Base-by-base conservation (phyloP, 2,113 vertebrate species). In the Saccopteryx bilineata region DNA sequence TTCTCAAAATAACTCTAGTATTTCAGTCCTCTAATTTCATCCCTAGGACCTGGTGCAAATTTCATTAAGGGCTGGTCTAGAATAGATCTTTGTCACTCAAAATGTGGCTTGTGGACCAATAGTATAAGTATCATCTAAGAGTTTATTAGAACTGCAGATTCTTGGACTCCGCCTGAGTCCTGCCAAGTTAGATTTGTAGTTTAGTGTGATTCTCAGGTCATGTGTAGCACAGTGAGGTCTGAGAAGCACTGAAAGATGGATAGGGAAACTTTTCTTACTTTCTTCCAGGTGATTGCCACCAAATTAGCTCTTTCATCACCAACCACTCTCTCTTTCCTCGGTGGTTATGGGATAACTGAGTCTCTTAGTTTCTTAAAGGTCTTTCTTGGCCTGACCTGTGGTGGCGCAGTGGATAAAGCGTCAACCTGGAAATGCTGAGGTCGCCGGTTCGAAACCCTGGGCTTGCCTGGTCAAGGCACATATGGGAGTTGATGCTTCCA, bases 61-160 rank as follows among this genome's bases (percentile, higher is more conserved):
- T 79, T 65, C 48, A 71, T 71, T 78, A 2, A 18, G 23, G 52
- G 5, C 18, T 74, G 12, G 6, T 83, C 31, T 87, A 79, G 52
- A 90, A n/a, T 81, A 86, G 46, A 87, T 74, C 66, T 82, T 89
- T 61, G 12, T 17, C 21, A 31, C 33, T 92, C 15, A n/a, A 84
- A 76, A 69, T 39, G 33, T 39, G 17, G 10, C 50, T 87, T 5
- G 0, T 91, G 18, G 23, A 50, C 15, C 56, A 79, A 14, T 31
- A 3, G 1, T 82, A 65, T 24, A 18, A 31, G 18, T 63, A 48
- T 46, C n/a, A 61, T 61, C 39, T 31, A 66, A 91, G 56, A 85
- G 31, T 28, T 87, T 52, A 65, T 71, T 69, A 61, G 17, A 87
- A 74, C 76, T 71, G 52, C 81, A 39, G 5, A 48, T 15, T 79